phyloP scores from a whole-genome alignment of 1,140 invertebrate species.

The Asobara japonica region DNA sequence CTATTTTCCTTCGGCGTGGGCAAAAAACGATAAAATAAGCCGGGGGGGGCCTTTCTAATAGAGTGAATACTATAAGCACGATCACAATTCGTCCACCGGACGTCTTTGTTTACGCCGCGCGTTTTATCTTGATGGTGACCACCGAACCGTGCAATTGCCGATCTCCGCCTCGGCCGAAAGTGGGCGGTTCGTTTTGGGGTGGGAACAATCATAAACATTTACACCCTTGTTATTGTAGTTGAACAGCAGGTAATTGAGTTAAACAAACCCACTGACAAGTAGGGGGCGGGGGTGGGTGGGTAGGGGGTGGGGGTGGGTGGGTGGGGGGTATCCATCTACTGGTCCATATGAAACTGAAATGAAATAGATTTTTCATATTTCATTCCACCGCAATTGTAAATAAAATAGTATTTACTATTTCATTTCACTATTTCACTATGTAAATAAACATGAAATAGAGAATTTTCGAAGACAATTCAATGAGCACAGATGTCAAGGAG shows the following conservation, averaged over 20 bases:
- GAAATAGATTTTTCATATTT: neutral
- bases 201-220: constrained; percentile 12
- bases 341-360: constrained; percentile 11
- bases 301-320: too few relatives aligned
- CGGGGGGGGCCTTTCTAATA: constrained; percentile 24
- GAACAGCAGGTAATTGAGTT: constrained; percentile 2
- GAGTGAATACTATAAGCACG: constrained; percentile 13
- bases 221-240: constrained; percentile 5
- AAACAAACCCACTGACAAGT: neutral
- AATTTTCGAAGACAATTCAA: too few relatives aligned
- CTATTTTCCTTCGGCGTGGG: neutral
- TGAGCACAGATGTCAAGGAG: too few relatives aligned
- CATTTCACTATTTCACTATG: too few relatives aligned
- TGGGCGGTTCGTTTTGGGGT: constrained; percentile 16
- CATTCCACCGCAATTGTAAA: too few relatives aligned
- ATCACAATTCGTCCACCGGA: constrained; percentile 41
- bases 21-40: constrained; percentile 12
- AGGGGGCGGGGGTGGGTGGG: neutral
- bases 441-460: too few relatives aligned
- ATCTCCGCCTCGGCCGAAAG: constrained; percentile 25
- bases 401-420: too few relatives aligned
- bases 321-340: too few relatives aligned
- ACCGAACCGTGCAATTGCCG: constrained; percentile 46
- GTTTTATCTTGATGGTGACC: constrained; percentile 44
- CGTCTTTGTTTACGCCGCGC: constrained; percentile 21